Percentiles rank a stretch among this genome's conserved stretches.
Evolutionary conservation across 2,888 invertebrate species (phyloP).

Genomic region (Neoascia interrupta): DNA sequence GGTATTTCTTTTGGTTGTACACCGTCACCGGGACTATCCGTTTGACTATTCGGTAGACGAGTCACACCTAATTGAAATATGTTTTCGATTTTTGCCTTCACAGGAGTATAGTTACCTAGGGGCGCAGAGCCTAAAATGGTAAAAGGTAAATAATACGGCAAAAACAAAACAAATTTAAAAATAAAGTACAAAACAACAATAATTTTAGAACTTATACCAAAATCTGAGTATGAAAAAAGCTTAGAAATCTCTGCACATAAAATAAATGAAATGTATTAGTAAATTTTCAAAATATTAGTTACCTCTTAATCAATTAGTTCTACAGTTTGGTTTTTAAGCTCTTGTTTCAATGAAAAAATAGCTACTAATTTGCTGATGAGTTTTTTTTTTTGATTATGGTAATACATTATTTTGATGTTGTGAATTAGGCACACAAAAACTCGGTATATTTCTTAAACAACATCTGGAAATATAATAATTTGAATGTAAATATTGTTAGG

Average conservation of each 20-base stretch:
- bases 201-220: no score
- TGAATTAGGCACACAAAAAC: constrained; percentile 54
- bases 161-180: not conserved
- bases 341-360: constrained; percentile 62
- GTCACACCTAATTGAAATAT: constrained; percentile 90
- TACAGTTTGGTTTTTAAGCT: constrained; percentile 38
- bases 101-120: constrained; percentile 91
- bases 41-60: constrained; percentile 80
- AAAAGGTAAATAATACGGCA: constrained; percentile 20
- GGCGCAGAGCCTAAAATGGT: constrained; percentile 82
- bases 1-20: constrained; percentile 5
- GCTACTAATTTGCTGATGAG: constrained; percentile 55
- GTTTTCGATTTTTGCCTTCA: constrained; percentile 84
- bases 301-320: constrained; percentile 60
- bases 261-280: constrained; percentile 52
- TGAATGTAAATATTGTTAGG: constrained; percentile 42
- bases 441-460: constrained; percentile 58
- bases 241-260: constrained; percentile 49
- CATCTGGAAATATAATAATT: constrained; percentile 66
- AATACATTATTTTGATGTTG: constrained; percentile 57
- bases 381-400: constrained; percentile 44
- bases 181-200: no score
- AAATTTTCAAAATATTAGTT: constrained; percentile 51
- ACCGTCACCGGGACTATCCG: constrained; percentile 22
- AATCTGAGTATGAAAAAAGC: no score